Conservation (phyloP, 1,140 invertebrate genomes). For the Formica selysi region DNA sequence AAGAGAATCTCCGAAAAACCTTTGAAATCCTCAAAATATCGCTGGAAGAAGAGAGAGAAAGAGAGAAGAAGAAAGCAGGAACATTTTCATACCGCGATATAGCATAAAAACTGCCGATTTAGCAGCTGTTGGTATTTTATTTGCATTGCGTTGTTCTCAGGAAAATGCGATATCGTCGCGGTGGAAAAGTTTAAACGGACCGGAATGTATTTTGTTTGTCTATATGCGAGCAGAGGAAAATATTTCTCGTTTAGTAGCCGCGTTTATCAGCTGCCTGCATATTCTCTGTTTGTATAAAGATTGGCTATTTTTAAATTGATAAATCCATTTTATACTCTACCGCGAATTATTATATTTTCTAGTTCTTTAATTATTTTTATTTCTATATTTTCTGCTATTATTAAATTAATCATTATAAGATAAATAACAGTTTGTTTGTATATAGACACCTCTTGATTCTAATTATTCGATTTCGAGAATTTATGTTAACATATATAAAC, state of each 20-base stretch:
- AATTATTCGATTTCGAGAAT: neutral
- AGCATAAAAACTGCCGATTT: slow-evolving; percentile 54
- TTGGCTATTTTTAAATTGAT: slow-evolving; percentile 41
- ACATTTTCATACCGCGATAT: slow-evolving; percentile 46
- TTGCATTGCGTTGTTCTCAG: slow-evolving; percentile 35
- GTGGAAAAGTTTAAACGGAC: slow-evolving; percentile 42
- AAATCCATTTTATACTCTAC: slow-evolving; percentile 14
- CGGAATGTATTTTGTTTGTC: slow-evolving; percentile 49
- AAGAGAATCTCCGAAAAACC: slow-evolving; percentile 43
- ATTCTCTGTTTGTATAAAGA: slow-evolving; percentile 33
- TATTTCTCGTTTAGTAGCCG: slow-evolving; percentile 56
- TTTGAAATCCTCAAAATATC: slow-evolving; percentile 54
- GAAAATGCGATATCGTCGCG: slow-evolving; percentile 48
- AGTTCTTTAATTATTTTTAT: neutral
- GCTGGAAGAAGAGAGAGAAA: neutral
- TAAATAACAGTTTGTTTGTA: neutral
- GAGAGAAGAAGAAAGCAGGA: neutral
- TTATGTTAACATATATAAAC: neutral
- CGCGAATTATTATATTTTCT: neutral
- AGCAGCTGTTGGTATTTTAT: slow-evolving; percentile 23
- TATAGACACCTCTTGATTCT: neutral
- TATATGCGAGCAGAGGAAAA: slow-evolving; percentile 35
- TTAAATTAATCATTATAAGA: neutral
- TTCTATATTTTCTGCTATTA: neutral
- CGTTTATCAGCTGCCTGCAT: slow-evolving; percentile 15